phyloP scores from a whole-genome alignment of 1,140 invertebrate species.

The Panagrolaimus sp. region DNA sequence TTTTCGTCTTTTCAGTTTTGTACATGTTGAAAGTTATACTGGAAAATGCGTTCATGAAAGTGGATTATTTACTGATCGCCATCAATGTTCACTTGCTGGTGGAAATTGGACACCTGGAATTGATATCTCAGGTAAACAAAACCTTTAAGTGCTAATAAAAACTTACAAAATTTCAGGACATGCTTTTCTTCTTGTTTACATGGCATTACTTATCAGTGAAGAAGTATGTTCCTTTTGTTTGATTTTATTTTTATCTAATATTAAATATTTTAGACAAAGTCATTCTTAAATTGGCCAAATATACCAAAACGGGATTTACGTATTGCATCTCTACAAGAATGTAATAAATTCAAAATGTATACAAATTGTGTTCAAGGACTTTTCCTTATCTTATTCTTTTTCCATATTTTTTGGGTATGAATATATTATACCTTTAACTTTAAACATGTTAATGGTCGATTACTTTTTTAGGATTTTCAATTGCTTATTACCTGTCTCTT shows the following conservation, averaged over 20 bases:
- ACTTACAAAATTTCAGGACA: too few species aligned
- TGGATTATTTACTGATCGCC: conserved; percentile 47
- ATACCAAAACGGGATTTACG: conserved; percentile 17
- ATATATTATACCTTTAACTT: conserved; percentile 4
- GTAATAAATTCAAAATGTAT: conserved; percentile 62
- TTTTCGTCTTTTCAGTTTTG: conserved; percentile 64
- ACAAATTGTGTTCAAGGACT: conserved; percentile 75
- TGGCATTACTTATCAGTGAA: conserved; percentile 47
- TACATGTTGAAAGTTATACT: conserved; percentile 73
- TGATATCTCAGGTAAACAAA: too few species aligned
- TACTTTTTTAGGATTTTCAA: conserved; percentile 47
- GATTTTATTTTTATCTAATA: too few species aligned
- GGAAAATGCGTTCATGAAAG: conserved; percentile 68
- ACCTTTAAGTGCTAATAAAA: too few species aligned
- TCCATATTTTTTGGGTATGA: conserved; percentile 47
- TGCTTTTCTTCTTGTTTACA: conserved; percentile 52
- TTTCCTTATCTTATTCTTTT: conserved; percentile 61
- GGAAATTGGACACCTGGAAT: conserved; percentile 49
- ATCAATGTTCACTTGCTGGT: conserved; percentile 35
- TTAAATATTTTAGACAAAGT: too few species aligned
- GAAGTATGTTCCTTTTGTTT: too few species aligned
- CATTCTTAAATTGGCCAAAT: conserved; percentile 40
- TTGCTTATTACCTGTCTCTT: conserved; percentile 51
- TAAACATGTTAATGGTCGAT: conserved; percentile 2
- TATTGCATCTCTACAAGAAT: conserved; percentile 15